Evolutionary conservation across 37 sponge, comb jelly and placozoan genomes (phyloP).

Genomic region (Ephydatia muelleri): DNA sequence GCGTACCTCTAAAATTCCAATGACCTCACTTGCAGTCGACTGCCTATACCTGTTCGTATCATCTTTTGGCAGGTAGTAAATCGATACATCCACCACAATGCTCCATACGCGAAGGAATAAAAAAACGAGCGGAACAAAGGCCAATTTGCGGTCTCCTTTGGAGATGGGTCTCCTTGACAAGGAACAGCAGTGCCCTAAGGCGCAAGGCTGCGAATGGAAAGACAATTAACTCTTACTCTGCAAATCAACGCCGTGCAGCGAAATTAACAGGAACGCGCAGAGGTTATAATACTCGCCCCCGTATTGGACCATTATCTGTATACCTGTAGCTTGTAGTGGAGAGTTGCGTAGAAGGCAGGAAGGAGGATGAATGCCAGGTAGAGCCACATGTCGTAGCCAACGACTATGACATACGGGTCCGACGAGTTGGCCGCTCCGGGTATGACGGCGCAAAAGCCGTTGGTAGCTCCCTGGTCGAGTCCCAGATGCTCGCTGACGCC

Average conservation of each 20-base stretch:
- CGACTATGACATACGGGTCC: conserved; percentile 18
- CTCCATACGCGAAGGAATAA: conserved; percentile 61
- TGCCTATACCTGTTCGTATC: conserved; percentile 7
- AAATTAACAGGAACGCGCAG: no score
- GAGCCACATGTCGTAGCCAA: conserved; percentile 58
- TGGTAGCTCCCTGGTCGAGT: conserved; percentile 3
- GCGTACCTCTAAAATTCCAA: conserved; percentile 22
- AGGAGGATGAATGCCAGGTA: conserved; percentile 53
- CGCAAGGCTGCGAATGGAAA: not conserved
- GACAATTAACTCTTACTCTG: no score
- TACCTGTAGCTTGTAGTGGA: not conserved
- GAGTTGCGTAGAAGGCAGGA: conserved; percentile 37
- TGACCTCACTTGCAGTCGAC: conserved; percentile 2
- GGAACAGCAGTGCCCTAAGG: not conserved
- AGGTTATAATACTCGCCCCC: no score
- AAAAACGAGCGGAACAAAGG: conserved; percentile 68
- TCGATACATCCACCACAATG: conserved; percentile 4
- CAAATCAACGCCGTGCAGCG: no score
- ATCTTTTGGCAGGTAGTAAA: conserved; percentile 16
- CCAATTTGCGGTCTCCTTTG: conserved; percentile 45
- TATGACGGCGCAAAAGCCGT: not conserved
- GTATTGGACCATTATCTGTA: no score
- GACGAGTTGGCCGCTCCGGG: conserved; percentile 3
- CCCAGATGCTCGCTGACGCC: conserved; percentile 20
- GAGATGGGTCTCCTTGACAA: not conserved